A percentile compares a stretch with the other conserved stretches of the same genome.
Evolutionary conservation across 2,797 vertebrate genomes (phyloP).

Genomic region (Eptatretus atami): DNA sequence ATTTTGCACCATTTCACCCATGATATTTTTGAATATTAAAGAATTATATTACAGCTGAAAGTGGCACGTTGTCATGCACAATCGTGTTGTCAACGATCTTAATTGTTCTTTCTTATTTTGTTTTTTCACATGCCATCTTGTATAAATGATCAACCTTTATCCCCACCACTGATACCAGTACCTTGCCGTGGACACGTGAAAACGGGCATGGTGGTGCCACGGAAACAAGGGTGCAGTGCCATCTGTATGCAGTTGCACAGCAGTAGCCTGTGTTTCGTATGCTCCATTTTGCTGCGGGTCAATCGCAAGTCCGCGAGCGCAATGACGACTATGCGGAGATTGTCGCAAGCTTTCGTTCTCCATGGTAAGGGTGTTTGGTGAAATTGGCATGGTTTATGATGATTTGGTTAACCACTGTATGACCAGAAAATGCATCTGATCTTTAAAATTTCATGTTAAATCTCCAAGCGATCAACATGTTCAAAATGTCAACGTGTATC

Average conservation of each 20-base stretch:
- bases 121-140: no score
- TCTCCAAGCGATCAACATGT: no score
- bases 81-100: neutral
- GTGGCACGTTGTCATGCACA: neutral
- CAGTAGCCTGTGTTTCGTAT: slow-evolving; percentile 87
- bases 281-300: slow-evolving; percentile 93
- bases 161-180: slow-evolving; percentile 19
- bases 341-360: slow-evolving; percentile 65
- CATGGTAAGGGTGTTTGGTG: slow-evolving; percentile 28
- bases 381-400: no score
- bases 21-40: no score
- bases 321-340: slow-evolving; percentile 89
- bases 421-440: no score
- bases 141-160: no score
- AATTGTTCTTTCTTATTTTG: neutral
- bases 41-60: no score
- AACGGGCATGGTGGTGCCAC: slow-evolving; percentile 93
- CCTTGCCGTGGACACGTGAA: slow-evolving; percentile 83
- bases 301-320: slow-evolving; percentile 85
- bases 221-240: slow-evolving; percentile 93
- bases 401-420: no score
- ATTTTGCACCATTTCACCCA: no score
- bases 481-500: slow-evolving; percentile 6
- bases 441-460: no score
- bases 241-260: slow-evolving; percentile 84